A percentile compares a stretch with the other conserved stretches of the same genome.
Conservation (phyloP, 2,888 invertebrate genomes). For the Noctua comes region DNA sequence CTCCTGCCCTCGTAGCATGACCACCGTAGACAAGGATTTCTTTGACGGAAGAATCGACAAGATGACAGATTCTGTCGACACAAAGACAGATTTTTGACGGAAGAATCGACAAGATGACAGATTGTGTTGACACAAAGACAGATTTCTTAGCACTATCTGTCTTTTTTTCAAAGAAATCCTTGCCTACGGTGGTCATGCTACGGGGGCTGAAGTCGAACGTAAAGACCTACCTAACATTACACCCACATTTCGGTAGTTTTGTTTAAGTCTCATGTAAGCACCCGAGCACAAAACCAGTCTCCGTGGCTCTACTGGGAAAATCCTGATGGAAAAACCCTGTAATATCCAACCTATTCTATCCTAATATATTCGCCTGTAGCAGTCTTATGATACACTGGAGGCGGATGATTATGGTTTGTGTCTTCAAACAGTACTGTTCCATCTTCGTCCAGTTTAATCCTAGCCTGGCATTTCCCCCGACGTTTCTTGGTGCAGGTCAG, state of each 20-base stretch:
- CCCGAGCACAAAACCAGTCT: not conserved
- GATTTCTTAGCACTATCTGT: no score
- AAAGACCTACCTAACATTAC: not conserved
- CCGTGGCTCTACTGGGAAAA: not conserved
- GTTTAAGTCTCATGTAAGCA: not conserved
- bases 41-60: no score
- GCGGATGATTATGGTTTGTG: conserved; percentile 53
- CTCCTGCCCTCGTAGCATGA: no score
- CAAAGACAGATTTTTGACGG: no score
- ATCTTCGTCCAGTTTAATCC: conserved; percentile 36
- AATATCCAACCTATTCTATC: not conserved
- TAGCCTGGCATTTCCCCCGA: conserved; percentile 55
- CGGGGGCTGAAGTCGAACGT: not conserved
- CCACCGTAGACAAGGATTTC: no score
- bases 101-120: no score
- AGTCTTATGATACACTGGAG: conserved; percentile 47
- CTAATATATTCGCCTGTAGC: conserved; percentile 25
- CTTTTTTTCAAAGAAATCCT: no score
- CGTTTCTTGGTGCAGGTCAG: conserved; percentile 55
- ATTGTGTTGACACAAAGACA: no score
- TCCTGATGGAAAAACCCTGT: not conserved
- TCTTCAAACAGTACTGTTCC: conserved; percentile 46
- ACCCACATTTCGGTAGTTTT: not conserved
- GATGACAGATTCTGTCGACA: no score
- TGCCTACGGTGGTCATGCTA: no score